Conservation (phyloP, 2,797 vertebrate genomes). For the Lutjanus argentimaculatus region DNA sequence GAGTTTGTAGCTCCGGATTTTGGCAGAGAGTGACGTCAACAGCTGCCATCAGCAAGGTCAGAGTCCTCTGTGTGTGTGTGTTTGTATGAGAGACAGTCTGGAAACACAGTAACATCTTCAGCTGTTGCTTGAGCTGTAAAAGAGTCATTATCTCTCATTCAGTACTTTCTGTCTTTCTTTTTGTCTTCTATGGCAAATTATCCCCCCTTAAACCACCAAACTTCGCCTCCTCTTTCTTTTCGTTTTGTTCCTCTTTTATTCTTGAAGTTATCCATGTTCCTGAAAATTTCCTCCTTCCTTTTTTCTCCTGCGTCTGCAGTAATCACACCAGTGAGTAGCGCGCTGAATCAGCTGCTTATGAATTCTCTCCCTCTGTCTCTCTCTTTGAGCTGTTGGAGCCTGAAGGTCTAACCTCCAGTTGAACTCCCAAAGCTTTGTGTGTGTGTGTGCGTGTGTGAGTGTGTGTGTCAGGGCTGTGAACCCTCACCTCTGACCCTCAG, state of each 20-base stretch:
- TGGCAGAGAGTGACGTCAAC: slow-evolving; percentile 60
- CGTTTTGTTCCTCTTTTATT: slow-evolving; percentile 15
- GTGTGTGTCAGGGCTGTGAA: slow-evolving; percentile 32
- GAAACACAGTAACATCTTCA: slow-evolving; percentile 76
- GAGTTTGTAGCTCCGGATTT: slow-evolving; percentile 32
- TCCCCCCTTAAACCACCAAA: not conserved
- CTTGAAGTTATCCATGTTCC: slow-evolving; percentile 16
- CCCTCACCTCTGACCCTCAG: slow-evolving; percentile 56
- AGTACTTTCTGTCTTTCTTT: not conserved
- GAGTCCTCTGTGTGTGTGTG: slow-evolving; percentile 37
- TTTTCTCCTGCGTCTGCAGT: slow-evolving; percentile 42
- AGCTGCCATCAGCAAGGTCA: slow-evolving; percentile 73
- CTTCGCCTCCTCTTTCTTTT: not conserved
- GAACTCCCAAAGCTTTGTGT: slow-evolving; percentile 68
- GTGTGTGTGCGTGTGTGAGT: slow-evolving; percentile 11
- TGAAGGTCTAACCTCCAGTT: slow-evolving; percentile 77
- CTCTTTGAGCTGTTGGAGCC: slow-evolving; percentile 67
- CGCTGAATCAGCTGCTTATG: slow-evolving; percentile 73
- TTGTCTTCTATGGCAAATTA: not conserved
- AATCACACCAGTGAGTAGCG: slow-evolving; percentile 48
- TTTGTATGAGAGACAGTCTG: slow-evolving; percentile 55
- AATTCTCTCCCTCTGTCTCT: slow-evolving; percentile 69
- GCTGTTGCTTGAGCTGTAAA: slow-evolving; percentile 71
- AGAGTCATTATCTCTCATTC: slow-evolving; percentile 45
- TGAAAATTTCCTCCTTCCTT: slow-evolving; percentile 26